Evolutionary conservation across 2,113 vertebrate genomes (phyloP).

Genomic region (Mystacornis crossleyi): DNA sequence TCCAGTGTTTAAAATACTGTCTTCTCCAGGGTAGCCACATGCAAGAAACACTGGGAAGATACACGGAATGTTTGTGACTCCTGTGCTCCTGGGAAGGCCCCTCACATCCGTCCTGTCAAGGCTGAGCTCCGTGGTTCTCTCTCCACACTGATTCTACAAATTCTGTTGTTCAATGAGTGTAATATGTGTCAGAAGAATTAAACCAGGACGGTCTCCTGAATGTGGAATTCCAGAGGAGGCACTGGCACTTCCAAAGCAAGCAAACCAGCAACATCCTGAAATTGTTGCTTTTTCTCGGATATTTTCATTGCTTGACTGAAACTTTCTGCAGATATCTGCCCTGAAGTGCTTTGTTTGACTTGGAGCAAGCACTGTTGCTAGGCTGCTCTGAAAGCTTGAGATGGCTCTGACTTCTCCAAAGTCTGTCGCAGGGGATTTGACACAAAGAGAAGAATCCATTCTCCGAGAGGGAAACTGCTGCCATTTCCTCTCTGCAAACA

Average conservation of each 20-base stretch:
- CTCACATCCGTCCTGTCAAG: neutral
- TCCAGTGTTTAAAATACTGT: neutral
- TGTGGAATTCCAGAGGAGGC: neutral
- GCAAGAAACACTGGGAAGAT: neutral
- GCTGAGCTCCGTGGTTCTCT: neutral
- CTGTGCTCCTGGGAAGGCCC: neutral
- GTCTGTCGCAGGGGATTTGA: neutral
- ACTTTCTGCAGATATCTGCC: neutral
- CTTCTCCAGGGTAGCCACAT: neutral
- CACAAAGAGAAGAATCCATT: neutral
- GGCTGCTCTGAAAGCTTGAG: neutral
- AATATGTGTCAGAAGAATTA: neutral
- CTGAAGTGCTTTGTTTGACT: neutral
- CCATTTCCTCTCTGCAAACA: slow-evolving; percentile 56
- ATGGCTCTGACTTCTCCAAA: slow-evolving; percentile 31
- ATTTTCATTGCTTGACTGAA: neutral
- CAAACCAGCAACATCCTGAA: neutral
- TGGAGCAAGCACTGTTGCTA: neutral
- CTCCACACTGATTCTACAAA: neutral
- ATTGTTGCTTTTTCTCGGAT: neutral
- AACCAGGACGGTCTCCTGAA: neutral
- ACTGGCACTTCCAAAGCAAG: neutral
- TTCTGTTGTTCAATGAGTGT: neutral
- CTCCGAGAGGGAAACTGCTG: neutral
- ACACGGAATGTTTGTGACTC: neutral